Conservation (phyloP, 1,140 invertebrate genomes). For the Aphelinus atriplicis region DNA sequence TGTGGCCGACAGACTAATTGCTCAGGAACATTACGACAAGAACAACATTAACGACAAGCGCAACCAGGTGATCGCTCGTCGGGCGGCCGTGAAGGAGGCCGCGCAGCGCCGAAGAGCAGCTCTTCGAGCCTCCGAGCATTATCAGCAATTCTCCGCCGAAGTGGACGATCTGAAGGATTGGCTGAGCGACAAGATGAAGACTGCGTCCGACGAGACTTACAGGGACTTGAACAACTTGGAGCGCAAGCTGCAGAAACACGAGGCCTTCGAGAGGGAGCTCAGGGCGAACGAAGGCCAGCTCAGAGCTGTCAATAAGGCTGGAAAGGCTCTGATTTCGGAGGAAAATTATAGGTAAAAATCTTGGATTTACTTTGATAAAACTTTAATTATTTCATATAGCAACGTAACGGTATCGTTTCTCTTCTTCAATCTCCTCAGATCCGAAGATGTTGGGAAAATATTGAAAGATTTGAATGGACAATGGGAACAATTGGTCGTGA, state of each 20-base stretch:
- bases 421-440: conserved; percentile 54
- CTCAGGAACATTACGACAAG: conserved; percentile 86
- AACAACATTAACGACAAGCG: conserved; percentile 80
- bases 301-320: conserved; percentile 83
- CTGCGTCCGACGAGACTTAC: conserved; percentile 92
- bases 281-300: conserved; percentile 91
- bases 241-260: conserved; percentile 95
- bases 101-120: conserved; percentile 78
- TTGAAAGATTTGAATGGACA: conserved; percentile 76
- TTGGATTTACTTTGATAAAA: neutral
- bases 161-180: conserved; percentile 88
- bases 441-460: conserved; percentile 73
- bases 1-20: conserved; percentile 85
- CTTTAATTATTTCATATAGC: neutral
- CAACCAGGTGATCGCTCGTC: conserved; percentile 78
- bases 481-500: conserved; percentile 76
- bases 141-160: conserved; percentile 88
- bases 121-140: conserved; percentile 81
- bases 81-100: conserved; percentile 78
- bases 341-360: conserved; percentile 69
- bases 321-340: conserved; percentile 75
- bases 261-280: conserved; percentile 96
- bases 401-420: neutral
- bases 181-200: conserved; percentile 92
- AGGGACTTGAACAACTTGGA: conserved; percentile 91